phyloP scores from a whole-genome alignment of 2,888 invertebrate genomes.

The Hemicrepidius hirtus region DNA sequence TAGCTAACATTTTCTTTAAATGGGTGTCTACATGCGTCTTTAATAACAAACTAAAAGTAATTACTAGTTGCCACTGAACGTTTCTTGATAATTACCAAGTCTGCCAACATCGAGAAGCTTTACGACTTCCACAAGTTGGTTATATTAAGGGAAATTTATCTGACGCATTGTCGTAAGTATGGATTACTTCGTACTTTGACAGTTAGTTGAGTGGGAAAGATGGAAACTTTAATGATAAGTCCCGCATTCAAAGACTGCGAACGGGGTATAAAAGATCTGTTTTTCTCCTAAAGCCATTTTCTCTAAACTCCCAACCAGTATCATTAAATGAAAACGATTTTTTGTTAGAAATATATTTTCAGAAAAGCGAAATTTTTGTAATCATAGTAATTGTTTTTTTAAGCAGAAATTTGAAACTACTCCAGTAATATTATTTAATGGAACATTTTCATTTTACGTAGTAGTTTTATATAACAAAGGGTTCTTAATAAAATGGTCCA shows the following conservation, averaged over 20 bases:
- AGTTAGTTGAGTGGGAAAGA: conserved; percentile 13
- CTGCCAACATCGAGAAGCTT: conserved; percentile 21
- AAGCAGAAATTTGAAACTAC: too few relatives aligned
- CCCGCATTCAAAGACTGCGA: conserved; percentile 4
- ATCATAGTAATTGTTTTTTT: too few relatives aligned
- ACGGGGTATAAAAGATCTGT: too few relatives aligned
- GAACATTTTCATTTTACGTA: background rate
- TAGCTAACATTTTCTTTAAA: too few relatives aligned
- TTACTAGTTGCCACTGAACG: conserved; percentile 25
- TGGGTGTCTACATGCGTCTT: too few relatives aligned
- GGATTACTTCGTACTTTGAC: conserved; percentile 17
- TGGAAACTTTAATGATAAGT: conserved; percentile 10
- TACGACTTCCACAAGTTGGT: conserved; percentile 26
- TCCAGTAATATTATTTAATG: background rate
- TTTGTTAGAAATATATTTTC: too few relatives aligned
- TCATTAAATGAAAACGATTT: too few relatives aligned
- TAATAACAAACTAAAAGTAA: conserved; percentile 19
- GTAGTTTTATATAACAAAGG: conserved; percentile 8
- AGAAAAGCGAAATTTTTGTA: too few relatives aligned
- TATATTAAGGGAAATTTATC: conserved; percentile 29
- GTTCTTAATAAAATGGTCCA: conserved; percentile 19
- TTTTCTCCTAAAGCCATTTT: too few relatives aligned
- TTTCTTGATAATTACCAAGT: conserved; percentile 24
- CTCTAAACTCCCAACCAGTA: too few relatives aligned
- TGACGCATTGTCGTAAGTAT: conserved; percentile 25